Evolutionary conservation across 64 coral and sea anemone species (phyloP), one percentile per base, ranked within the genome.

Genomic region (Dendronephthya gigantea): DNA sequence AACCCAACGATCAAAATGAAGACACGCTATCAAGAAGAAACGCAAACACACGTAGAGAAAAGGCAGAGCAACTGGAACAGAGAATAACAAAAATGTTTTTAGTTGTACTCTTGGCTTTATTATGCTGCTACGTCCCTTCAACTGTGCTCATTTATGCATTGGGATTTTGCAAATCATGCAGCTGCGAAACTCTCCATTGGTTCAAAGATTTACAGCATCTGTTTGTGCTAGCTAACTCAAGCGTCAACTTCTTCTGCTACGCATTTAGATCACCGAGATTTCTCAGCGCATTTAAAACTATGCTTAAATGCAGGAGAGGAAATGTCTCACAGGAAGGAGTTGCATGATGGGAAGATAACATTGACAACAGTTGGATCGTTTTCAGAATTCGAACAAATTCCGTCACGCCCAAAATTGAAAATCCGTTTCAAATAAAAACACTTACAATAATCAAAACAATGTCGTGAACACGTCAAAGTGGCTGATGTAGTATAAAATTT

Each of bases 81-180:
- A 98, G 85, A 40, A 75, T 98, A 38, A 98, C 92, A 11, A 93
- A 91, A 49, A 98, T 92, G 1, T 98, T 93, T 36, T 59, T 85
- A 56, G 82, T 93, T 75, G 41, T 98, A 81, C 49, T 93, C 6
- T 87, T 85, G 2, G 85, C 91, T 32, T 91, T 98, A 14, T 87
- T 98, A 14, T 82, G 90, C 30, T 93, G 92, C 12, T 98, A 93
- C 29, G 88, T 86, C 8, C 95, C 95, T 2, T 93, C 92, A 1
- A 93, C 92, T 81, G 49, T 91, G 39, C 90, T 98, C 87, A 93
- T 98, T 29, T 98, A 98, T 43, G 41, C 93, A 7, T 93, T 98
- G 95, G 93, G 93, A 82, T 83, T 98, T 15, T 98, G 95, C 85
- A 84, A 81, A 13, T 19, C 83, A 10, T 79, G 72, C 29, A 79